A percentile compares a stretch with the other conserved stretches of the same genome.
Conservation (phyloP, 2,797 vertebrate genomes). For the Melanotaenia parkinsoni region DNA sequence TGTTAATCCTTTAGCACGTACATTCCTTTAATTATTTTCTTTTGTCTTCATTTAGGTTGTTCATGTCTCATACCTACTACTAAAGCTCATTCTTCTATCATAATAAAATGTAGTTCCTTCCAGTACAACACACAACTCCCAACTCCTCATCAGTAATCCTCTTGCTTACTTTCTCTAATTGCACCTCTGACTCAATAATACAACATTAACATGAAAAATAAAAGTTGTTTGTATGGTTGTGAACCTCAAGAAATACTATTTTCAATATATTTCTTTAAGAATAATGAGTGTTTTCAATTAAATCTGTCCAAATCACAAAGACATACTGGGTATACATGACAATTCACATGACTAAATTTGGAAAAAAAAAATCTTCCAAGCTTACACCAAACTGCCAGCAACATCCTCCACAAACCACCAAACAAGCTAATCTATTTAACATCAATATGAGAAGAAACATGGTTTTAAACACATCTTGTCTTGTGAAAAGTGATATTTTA, state of each 20-base stretch:
- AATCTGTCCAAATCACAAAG: neutral
- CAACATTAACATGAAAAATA: constrained; percentile 1
- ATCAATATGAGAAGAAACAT: neutral
- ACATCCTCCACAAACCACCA: neutral
- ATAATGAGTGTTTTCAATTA: neutral
- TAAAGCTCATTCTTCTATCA: constrained; percentile 22
- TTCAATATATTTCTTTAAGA: neutral
- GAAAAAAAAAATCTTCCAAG: neutral
- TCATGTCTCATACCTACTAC: constrained; percentile 26
- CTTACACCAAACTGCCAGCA: neutral
- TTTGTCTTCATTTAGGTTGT: constrained; percentile 7
- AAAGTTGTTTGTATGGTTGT: neutral
- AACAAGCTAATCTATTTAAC: neutral
- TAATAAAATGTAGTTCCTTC: constrained; percentile 19
- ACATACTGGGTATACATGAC: neutral
- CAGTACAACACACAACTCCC: constrained; percentile 44
- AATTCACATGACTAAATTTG: neutral
- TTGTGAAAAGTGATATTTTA: neutral
- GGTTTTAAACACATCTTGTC: neutral
- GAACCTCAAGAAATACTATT: neutral
- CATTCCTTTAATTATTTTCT: constrained; percentile 4
- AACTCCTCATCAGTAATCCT: constrained; percentile 21
- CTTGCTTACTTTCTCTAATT: constrained; percentile 19
- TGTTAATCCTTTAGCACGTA: constrained; percentile 7
- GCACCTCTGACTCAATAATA: neutral